phyloP scores from a whole-genome alignment of 1,140 invertebrate genomes.

The Apis florea region DNA sequence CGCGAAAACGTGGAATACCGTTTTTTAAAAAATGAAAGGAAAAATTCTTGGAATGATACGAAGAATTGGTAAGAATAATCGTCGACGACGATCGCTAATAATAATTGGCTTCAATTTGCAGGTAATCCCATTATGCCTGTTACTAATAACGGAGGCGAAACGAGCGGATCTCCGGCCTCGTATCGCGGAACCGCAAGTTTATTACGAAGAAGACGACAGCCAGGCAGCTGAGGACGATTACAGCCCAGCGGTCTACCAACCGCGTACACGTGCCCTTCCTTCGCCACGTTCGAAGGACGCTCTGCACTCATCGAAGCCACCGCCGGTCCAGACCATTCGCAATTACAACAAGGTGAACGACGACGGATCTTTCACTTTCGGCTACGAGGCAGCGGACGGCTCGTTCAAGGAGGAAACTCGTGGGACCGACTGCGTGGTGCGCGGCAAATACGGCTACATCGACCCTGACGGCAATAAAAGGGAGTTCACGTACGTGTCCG shows the following conservation, averaged over 20 bases:
- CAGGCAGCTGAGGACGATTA: slow-evolving; percentile 71
- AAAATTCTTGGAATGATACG: too few relatives aligned
- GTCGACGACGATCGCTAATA: too few relatives aligned
- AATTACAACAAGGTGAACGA: slow-evolving; percentile 92
- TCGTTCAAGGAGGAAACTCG: slow-evolving; percentile 94
- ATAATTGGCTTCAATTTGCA: slow-evolving; percentile 46
- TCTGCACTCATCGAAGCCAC: slow-evolving; percentile 82
- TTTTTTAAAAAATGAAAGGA: too few relatives aligned
- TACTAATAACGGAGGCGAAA: slow-evolving; percentile 70
- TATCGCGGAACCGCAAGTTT: slow-evolving; percentile 71
- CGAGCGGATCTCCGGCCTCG: slow-evolving; percentile 74
- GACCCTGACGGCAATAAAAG: slow-evolving; percentile 93
- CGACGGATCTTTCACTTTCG: slow-evolving; percentile 92
- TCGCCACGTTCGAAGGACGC: slow-evolving; percentile 80
- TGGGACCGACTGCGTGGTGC: slow-evolving; percentile 91
- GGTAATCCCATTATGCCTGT: slow-evolving; percentile 74
- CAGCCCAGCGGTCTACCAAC: slow-evolving; percentile 73
- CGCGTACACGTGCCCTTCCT: slow-evolving; percentile 73
- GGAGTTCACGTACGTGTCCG: slow-evolving; percentile 94
- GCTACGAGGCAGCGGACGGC: slow-evolving; percentile 93
- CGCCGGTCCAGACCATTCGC: slow-evolving; percentile 88
- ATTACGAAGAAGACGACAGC: slow-evolving; percentile 75
- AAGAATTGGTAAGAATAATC: not conserved
- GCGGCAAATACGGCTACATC: slow-evolving; percentile 93
- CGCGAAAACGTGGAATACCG: too few relatives aligned